Evolutionary conservation across 2,113 vertebrate genomes (phyloP).

Genomic region (Mastomys coucha): DNA sequence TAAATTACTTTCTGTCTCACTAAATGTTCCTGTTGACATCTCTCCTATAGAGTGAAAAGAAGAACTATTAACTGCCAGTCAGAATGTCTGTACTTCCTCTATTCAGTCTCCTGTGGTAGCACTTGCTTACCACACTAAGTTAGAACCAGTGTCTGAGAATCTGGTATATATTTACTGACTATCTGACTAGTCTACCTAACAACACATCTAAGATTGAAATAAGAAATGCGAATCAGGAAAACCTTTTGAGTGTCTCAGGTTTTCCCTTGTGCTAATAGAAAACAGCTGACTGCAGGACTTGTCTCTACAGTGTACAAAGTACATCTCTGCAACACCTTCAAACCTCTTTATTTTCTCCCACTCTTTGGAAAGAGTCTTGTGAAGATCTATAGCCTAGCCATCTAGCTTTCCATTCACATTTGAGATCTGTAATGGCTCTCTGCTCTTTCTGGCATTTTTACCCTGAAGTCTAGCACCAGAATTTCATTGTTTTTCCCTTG

Average conservation of each 20-base stretch:
- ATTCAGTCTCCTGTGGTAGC: neutral
- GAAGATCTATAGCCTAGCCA: neutral
- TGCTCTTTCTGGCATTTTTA: neutral
- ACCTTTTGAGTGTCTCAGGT: neutral
- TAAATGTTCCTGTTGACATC: neutral
- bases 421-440: neutral
- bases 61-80: neutral
- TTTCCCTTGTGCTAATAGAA: neutral
- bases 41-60: neutral
- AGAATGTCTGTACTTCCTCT: neutral
- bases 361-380: neutral
- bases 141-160: neutral
- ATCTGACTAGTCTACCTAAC: neutral
- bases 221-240: neutral
- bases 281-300: neutral
- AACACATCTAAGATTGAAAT: neutral
- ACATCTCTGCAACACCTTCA: neutral
- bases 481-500: neutral
- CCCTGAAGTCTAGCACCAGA: neutral
- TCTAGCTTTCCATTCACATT: neutral
- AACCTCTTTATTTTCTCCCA: neutral
- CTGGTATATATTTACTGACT: neutral
- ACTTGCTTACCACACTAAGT: neutral
- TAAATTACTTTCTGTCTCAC: slow-evolving; percentile 47
- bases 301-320: neutral